Conservation (phyloP, 30 jellyfish, hydroid and myxozoan species). For the Phacellophora camtschatica region DNA sequence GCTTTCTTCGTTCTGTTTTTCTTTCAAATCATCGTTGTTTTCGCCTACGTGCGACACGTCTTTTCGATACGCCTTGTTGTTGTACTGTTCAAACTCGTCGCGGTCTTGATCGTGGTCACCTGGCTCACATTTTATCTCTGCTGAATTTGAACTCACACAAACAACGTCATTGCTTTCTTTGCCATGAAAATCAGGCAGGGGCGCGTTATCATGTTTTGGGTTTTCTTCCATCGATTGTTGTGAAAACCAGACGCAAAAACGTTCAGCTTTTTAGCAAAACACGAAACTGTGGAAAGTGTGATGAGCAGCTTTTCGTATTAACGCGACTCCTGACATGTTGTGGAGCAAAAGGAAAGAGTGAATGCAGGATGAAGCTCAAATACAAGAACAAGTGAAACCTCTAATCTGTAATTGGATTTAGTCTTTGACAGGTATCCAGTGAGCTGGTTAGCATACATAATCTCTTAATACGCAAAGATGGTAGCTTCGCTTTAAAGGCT, state of each 20-base stretch:
- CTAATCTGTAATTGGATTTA: conserved; percentile 75
- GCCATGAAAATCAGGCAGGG: conserved; percentile 11
- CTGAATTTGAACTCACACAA: conserved; percentile 26
- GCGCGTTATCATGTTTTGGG: conserved; percentile 3
- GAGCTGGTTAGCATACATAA: conserved; percentile 78
- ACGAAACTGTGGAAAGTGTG: conserved; percentile 17
- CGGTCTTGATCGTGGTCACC: conserved; percentile 44
- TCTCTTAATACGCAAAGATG: conserved; percentile 78
- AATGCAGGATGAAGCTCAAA: conserved; percentile 74
- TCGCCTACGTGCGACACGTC: conserved; percentile 4
- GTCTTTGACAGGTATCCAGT: conserved; percentile 83
- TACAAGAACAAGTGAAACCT: conserved; percentile 77
- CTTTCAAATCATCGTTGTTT: neutral
- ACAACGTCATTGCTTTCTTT: conserved; percentile 55
- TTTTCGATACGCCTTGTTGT: neutral
- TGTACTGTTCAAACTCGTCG: neutral
- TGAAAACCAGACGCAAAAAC: neutral
- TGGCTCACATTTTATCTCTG: conserved; percentile 55
- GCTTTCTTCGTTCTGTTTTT: neutral
- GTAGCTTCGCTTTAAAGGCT: conserved; percentile 79
- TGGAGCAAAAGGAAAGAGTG: conserved; percentile 66
- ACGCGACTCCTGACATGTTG: conserved; percentile 57
- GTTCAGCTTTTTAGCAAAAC: conserved; percentile 10
- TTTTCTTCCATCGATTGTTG: conserved; percentile 42
- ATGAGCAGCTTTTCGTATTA: conserved; percentile 50